Base-by-base conservation (phyloP, 2,888 invertebrate genomes). In the Tipula unca region DNA sequence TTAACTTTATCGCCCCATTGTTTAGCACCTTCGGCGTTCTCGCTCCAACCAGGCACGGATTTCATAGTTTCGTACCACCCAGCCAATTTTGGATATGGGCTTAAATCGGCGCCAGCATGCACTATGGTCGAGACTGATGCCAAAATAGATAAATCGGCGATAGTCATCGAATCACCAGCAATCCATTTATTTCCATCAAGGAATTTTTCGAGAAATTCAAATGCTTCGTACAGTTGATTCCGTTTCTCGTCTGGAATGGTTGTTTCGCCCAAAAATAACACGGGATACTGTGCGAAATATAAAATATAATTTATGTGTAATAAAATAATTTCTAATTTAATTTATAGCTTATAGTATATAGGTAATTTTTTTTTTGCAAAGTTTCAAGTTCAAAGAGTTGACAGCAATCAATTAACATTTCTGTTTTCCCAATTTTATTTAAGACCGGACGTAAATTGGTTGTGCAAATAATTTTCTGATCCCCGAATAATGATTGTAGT, bases 21-120 rank as follows among this genome's bases (percentile, higher is more conserved):
- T 87, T 92, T 91, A 14, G 94, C 94, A 25, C 94, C 94, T 88
- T 90, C 91, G 87, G 93, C 91, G 88, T 94, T 94, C 89, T 94
- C 93, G 36, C 89, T 89, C 88, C 92, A 93, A 42, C 93, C 93
- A 20, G 94, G 93, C 69, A 95, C 90, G 25, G 90, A 88, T 35
- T 91, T 90, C 88, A 94, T 94, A 86, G 92, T 90, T 85, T 92
- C 91, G 10, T 93, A 87, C 95, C 94, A 95, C n/a, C 86, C 86
- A 14, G 86, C 69, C 13, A 88, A n/a, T 29, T 87, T 87, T 85
- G 85, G 85, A 82, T 87, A 87, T 42, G 86, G 5, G n/a, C 39
- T 85, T 10, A 88, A 86, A 83, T 87, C 85, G 5, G 86, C 87
- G n/a, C 88, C 88, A 29, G 86, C 86, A 69, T 86, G 86, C 87